Base-by-base conservation (phyloP, 2,888 invertebrate genomes). In the Folsomia manolachei region DNA sequence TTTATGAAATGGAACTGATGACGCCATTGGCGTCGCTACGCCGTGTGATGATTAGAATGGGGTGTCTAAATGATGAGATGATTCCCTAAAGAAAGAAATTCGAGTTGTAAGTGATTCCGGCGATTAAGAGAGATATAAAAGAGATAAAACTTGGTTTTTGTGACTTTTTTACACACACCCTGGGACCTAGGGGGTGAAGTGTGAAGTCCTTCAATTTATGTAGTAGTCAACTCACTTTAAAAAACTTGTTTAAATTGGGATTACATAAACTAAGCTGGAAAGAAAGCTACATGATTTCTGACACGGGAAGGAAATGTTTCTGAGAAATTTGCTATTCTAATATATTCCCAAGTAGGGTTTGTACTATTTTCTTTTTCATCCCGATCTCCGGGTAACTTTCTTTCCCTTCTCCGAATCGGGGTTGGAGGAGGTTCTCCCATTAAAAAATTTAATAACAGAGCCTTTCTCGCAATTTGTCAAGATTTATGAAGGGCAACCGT, bases 381-480 rank as follows among this genome's bases (percentile, higher is more conserved):
- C 56, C 19, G 11, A 7, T 56, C 21, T 66, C 60, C 63, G 67
- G 65, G 63, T 67, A 63, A 51, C 9, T 51, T 51, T 56, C 18
- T 7, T 56, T n/a, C 39, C 14, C 39, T 14, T 14, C 4, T 39
- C 39, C 39, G 39, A 39, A 39, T 39, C 4, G 39, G 39, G 14
- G 39, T 56, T 21, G 56, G 56, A n/a, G n/a, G n/a, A n/a, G 21
- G 18, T 21, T 4, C 7, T 7, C 56, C 77, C 79, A 79, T 80
- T 79, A 80, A 79, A 80, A 80, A 80, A 80, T 80, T 80, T 80
- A 80, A 80, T 80, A 80, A 80, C 80, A 79, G 74, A 73, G 72
- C 75, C 70, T 79, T 80, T 80, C 76, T 74, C 79, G 79, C 79
- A 79, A 81, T 81, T 79, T 79, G 81, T 79, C 78, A 81, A 79